These are phyloP conservation scores for Anorthoa munda DNA, from an alignment of 2,888 invertebrate genomes.

Conservation along the genomic window DNA sequence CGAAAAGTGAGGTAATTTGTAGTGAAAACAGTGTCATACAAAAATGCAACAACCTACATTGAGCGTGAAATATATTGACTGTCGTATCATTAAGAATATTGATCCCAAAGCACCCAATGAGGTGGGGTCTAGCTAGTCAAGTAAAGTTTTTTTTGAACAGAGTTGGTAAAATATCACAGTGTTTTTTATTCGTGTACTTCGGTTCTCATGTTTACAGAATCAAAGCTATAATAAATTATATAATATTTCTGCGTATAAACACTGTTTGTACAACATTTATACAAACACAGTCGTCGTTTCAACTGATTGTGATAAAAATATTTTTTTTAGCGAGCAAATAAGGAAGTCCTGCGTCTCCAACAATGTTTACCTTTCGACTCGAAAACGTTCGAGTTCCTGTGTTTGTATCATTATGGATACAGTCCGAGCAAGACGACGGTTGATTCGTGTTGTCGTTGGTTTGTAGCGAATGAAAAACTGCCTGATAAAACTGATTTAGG, in stretches of 20 bases:
- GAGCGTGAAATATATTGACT: neutral
- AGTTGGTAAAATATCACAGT: neutral
- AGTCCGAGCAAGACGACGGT: neutral
- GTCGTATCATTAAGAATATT: neutral
- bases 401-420: constrained; percentile 15
- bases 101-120: neutral
- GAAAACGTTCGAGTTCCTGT: constrained; percentile 20
- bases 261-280: neutral
- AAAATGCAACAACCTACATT: neutral
- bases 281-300: constrained; percentile 13
- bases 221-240: neutral
- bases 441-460: neutral
- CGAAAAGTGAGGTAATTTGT: neutral
- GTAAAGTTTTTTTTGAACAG: neutral
- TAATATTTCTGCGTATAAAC: neutral
- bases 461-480: neutral
- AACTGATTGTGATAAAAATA: constrained; percentile 37
- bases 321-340: constrained; percentile 32
- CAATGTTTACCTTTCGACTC: constrained; percentile 32
- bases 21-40: neutral
- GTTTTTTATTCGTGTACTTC: neutral
- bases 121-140: neutral
- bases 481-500: neutral
- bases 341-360: constrained; percentile 12
- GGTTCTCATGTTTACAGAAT: neutral